Conservation (phyloP, 37 sponge, comb jelly and placozoan genomes). For the Eunapius fragilis region DNA sequence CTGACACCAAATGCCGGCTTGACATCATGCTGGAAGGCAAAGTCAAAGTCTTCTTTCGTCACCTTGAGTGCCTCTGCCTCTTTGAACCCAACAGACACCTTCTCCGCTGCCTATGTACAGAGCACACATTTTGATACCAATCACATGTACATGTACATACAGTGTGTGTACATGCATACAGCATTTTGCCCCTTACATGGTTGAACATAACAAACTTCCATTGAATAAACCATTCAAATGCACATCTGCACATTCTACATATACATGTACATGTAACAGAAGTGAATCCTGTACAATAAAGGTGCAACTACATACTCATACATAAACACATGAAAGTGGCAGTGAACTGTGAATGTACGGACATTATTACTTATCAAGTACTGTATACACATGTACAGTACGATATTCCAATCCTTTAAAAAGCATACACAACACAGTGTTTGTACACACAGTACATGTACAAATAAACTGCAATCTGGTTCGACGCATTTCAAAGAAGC, state of each 20-base stretch:
- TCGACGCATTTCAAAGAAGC: not conserved
- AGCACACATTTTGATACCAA: not conserved
- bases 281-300: too few species aligned
- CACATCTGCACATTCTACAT: not conserved
- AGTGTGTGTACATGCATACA: constrained; percentile 8
- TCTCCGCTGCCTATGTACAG: constrained; percentile 57
- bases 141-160: too few species aligned
- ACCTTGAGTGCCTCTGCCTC: constrained; percentile 80
- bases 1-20: constrained; percentile 94
- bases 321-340: too few species aligned
- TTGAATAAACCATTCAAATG: too few species aligned
- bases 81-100: constrained; percentile 75
- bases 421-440: not conserved
- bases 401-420: too few species aligned
- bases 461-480: too few species aligned
- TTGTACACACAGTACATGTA: not conserved
- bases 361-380: too few species aligned
- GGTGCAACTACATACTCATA: too few species aligned
- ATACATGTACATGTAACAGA: not conserved
- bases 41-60: constrained; percentile 80
- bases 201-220: too few species aligned
- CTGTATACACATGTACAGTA: too few species aligned
- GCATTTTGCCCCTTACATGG: too few species aligned
- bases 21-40: constrained; percentile 86
- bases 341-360: too few species aligned